Percentiles rank a stretch among this genome's conserved stretches.
phyloP scores from a whole-genome alignment of 2,888 invertebrate species.

The Diadegma fenestrale region DNA sequence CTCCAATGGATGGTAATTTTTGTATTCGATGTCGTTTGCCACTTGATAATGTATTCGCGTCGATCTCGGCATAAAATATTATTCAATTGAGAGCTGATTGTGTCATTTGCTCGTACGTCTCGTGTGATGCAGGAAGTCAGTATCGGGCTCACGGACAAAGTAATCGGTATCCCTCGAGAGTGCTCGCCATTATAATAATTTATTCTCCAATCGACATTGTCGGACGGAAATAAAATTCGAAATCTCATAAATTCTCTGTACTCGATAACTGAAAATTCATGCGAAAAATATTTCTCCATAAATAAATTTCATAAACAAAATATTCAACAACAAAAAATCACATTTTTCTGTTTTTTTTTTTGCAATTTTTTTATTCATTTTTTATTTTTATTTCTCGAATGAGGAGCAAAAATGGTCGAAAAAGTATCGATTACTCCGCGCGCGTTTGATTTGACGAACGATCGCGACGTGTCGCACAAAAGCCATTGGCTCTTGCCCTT shows the following conservation, averaged over 20 bases:
- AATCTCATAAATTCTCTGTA: neutral
- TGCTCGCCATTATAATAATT: conserved; percentile 25
- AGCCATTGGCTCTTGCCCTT: conserved; percentile 10
- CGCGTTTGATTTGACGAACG: conserved; percentile 2
- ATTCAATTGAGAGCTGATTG: conserved; percentile 62
- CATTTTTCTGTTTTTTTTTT: no score
- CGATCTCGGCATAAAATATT: conserved; percentile 45
- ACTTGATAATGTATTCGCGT: neutral
- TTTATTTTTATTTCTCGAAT: neutral
- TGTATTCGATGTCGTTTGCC: neutral
- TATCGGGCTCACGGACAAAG: conserved; percentile 61
- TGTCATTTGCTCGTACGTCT: conserved; percentile 29
- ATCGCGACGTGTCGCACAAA: conserved; percentile 15
- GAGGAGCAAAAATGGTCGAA: neutral
- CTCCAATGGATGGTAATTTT: neutral
- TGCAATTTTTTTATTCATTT: no score
- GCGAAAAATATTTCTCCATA: neutral
- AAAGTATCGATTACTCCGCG: conserved; percentile 1
- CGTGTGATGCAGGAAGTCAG: conserved; percentile 46
- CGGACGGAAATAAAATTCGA: conserved; percentile 23
- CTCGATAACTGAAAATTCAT: neutral
- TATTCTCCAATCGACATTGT: conserved; percentile 25
- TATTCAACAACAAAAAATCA: neutral
- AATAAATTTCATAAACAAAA: neutral
- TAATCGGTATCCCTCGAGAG: conserved; percentile 56